Conservation (phyloP, 2,888 invertebrate genomes). For the Lycaena phlaeas region DNA sequence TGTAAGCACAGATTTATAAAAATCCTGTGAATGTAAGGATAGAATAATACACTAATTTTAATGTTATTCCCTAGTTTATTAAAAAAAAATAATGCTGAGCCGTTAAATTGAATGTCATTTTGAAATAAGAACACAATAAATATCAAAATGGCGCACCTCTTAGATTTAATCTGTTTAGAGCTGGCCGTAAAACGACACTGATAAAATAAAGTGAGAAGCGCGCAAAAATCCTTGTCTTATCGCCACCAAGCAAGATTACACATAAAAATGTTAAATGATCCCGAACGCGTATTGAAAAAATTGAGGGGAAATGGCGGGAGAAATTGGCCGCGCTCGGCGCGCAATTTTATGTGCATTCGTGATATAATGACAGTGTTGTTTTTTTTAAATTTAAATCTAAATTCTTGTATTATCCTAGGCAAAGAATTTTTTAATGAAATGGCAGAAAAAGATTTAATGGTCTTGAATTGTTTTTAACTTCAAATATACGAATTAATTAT, state of each 20-base stretch:
- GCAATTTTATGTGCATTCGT: constrained; percentile 21
- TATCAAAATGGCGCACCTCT: background rate
- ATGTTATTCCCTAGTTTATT: no score
- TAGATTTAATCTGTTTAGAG: constrained; percentile 67
- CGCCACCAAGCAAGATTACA: constrained; percentile 66
- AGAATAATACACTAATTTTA: no score
- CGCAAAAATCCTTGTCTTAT: constrained; percentile 62
- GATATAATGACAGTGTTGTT: constrained; percentile 18
- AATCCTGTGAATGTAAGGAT: no score
- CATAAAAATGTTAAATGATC: constrained; percentile 73
- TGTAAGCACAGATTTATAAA: no score
- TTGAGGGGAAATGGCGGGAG: constrained; percentile 50
- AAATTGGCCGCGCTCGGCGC: constrained; percentile 35
- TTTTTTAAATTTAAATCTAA: constrained; percentile 5
- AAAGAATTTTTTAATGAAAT: background rate
- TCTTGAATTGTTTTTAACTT: no score
- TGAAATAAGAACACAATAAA: background rate
- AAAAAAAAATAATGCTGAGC: no score
- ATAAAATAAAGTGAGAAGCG: constrained; percentile 64
- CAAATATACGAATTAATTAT: no score
- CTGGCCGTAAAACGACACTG: constrained; percentile 57
- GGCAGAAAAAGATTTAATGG: no score
- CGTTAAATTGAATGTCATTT: background rate
- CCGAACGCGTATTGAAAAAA: constrained; percentile 70
- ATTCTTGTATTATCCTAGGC: constrained; percentile 1